Base-by-base conservation (phyloP, 2,888 invertebrate genomes). In the Sarcophaga subvicina region DNA sequence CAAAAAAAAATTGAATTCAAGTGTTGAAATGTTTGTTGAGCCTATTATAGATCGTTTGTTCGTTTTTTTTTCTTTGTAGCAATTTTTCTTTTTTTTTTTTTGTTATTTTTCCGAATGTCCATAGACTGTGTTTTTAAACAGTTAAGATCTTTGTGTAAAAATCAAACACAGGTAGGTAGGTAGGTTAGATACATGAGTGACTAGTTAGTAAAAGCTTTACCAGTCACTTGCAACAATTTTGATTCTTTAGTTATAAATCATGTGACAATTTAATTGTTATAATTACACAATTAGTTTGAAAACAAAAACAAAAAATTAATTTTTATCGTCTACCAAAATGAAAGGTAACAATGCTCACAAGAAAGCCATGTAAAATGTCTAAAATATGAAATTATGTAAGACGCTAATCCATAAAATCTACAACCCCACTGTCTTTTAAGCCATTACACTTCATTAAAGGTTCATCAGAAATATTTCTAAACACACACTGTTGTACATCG, bases 221-320 rank as follows among this genome's bases (percentile, higher is more conserved):
- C 76, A 84, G 63, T 67, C 62, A 80, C 71, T 77, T 66, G 54
- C 71, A 66, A 60, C 49, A 4, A 37, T 76, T 25, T 76, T 67
- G 81, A 70, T 87, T 84, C 81, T 84, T 76, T 82, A 72, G 67
- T 79, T 79, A 84, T 82, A 85, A 70, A 81, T 85, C 76, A 80
- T 85, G 75, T 78, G 87, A 81, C 87, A 84, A 76, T 84, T 84
- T 87, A 87, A 87, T 87, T 87, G 87, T 84, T 76, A 87, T 82
- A 84, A 87, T 87, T 87, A 82, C 76, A 84, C 81, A 87, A 82
- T 87, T 87, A 72, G 70, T 71, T 76, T 62, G 71, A 66, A 78
- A 17, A 37, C 2, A 37, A 37, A 37, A 37, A 37, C 37, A 8
- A 37, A 37, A 37, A 10, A 37, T 10, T 37, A 10, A 37, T 37